A percentile compares a stretch with the other conserved stretches of the same genome.
These are phyloP conservation scores for Odontomachus brunneus DNA, from an alignment of 1,140 invertebrate species.

Conservation along the genomic window DNA sequence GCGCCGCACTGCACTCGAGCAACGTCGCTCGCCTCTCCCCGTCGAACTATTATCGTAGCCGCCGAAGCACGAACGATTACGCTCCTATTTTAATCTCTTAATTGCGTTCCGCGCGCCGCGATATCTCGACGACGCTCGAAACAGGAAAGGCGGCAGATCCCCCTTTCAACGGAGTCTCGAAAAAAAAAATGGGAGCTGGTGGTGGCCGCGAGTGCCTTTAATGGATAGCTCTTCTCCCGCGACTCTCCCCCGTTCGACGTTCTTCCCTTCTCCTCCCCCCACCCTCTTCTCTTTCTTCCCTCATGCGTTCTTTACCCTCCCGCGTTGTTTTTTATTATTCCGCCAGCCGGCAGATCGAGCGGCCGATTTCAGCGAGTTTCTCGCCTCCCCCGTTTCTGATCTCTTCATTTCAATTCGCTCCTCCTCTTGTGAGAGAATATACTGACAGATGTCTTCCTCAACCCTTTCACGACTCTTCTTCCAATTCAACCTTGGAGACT, in stretches of 20 bases:
- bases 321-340: slow-evolving; percentile 44
- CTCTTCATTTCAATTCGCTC: slow-evolving; percentile 53
- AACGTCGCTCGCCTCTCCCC: slow-evolving; percentile 17
- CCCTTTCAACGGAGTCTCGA: slow-evolving; percentile 47
- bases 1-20: slow-evolving; percentile 51
- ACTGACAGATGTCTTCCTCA: slow-evolving; percentile 38
- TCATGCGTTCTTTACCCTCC: slow-evolving; percentile 35
- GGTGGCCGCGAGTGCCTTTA: slow-evolving; percentile 49
- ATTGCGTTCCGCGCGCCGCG: slow-evolving; percentile 12
- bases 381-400: slow-evolving; percentile 36
- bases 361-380: slow-evolving; percentile 48
- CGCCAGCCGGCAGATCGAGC: slow-evolving; percentile 44
- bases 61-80: slow-evolving; percentile 32
- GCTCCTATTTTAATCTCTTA: slow-evolving; percentile 55
- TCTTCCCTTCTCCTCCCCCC: too few relatives aligned
- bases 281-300: too few relatives aligned
- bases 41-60: slow-evolving; percentile 30
- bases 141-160: slow-evolving; percentile 26
- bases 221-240: slow-evolving; percentile 41
- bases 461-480: slow-evolving; percentile 15
- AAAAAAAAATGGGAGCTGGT: slow-evolving; percentile 22
- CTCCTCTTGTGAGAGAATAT: slow-evolving; percentile 23
- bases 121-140: slow-evolving; percentile 14
- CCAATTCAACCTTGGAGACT: not conserved
- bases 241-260: slow-evolving; percentile 7